Conservation (phyloP, 2,113 vertebrate species). For the Phaethon lepturus region DNA sequence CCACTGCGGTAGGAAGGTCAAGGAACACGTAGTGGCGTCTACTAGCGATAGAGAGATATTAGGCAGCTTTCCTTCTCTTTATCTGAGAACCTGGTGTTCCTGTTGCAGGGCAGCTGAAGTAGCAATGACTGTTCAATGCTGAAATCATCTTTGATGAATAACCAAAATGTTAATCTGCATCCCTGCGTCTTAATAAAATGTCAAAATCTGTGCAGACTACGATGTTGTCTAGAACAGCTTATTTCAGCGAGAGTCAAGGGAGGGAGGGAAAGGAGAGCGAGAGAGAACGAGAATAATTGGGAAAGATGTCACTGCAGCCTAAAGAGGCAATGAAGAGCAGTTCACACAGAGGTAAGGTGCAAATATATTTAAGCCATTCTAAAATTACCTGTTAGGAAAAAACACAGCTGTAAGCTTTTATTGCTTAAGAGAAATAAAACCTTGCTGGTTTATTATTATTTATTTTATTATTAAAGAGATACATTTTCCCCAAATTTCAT, state of each 20-base stretch:
- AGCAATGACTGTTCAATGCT: background rate
- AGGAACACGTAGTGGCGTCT: background rate
- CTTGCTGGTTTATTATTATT: background rate
- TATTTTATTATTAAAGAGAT: background rate
- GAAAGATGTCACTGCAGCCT: background rate
- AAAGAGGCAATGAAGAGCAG: background rate
- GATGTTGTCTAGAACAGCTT: background rate
- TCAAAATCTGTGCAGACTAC: background rate
- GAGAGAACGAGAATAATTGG: background rate
- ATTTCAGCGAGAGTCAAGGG: background rate
- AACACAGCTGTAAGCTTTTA: background rate
- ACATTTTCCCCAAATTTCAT: background rate
- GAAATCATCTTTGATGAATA: background rate
- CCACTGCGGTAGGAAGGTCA: background rate
- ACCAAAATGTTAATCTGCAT: slow-evolving; percentile 1
- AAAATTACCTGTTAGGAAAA: background rate
- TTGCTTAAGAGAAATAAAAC: background rate
- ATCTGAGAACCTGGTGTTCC: background rate
- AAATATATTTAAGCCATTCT: background rate
- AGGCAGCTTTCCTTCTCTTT: background rate
- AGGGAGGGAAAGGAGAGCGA: background rate
- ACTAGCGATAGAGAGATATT: background rate
- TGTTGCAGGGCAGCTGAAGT: background rate
- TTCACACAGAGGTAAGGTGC: background rate
- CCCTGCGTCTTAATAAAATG: background rate